Evolutionary conservation across 2,113 vertebrate species (phyloP).

Genomic region (Hepsetus odoe): DNA sequence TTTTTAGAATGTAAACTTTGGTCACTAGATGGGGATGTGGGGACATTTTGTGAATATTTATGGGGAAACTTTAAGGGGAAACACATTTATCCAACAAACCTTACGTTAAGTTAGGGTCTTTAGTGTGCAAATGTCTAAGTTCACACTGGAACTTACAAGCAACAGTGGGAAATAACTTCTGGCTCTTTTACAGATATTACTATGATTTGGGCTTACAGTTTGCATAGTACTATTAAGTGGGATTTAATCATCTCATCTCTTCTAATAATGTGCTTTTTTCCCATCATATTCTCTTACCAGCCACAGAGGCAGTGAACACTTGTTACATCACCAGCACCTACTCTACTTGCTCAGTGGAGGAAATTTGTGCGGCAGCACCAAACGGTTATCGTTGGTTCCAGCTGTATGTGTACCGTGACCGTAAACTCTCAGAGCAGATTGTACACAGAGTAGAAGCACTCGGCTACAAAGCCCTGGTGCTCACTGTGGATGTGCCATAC

Average conservation of each 20-base stretch:
- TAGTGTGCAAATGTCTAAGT: too few relatives aligned
- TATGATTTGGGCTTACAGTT: too few relatives aligned
- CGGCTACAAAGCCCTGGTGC: slow-evolving; percentile 89
- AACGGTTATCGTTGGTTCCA: slow-evolving; percentile 89
- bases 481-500: slow-evolving; percentile 87
- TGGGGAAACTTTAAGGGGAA: background rate
- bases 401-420: slow-evolving; percentile 86
- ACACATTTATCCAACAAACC: too few relatives aligned
- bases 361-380: slow-evolving; percentile 81
- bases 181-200: too few relatives aligned
- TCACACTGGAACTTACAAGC: too few relatives aligned
- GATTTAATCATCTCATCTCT: background rate
- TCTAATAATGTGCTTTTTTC: background rate
- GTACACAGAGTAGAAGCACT: slow-evolving; percentile 79
- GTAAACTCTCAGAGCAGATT: slow-evolving; percentile 82
- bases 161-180: too few relatives aligned
- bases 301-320: slow-evolving; percentile 77
- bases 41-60: background rate
- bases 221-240: too few relatives aligned
- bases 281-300: slow-evolving; percentile 63
- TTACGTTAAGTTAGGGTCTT: too few relatives aligned
- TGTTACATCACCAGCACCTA: slow-evolving; percentile 91
- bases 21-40: slow-evolving; percentile 23
- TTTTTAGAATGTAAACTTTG: background rate
- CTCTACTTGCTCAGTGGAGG: slow-evolving; percentile 86